Percentiles rank a stretch among this genome's conserved stretches.
Evolutionary conservation across 2,797 vertebrate species (phyloP).

Genomic region (Eurystomus glaucurus): DNA sequence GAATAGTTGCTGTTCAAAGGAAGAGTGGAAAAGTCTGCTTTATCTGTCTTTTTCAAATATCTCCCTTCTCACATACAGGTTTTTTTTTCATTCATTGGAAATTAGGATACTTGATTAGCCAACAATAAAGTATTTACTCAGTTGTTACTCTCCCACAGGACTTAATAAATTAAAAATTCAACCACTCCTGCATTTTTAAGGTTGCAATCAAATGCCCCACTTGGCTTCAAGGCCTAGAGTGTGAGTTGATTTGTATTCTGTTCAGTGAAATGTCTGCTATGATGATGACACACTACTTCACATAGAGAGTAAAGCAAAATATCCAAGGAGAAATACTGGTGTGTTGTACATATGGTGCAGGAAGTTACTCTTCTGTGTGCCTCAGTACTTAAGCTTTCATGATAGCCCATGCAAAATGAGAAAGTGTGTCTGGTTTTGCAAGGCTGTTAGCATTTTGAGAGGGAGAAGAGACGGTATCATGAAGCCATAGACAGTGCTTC

Average conservation of each 20-base stretch:
- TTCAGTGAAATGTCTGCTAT: neutral
- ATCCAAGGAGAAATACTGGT: neutral
- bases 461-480: neutral
- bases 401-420: neutral
- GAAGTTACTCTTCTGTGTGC: neutral
- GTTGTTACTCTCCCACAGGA: neutral
- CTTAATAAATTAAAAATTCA: neutral
- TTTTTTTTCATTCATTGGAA: neutral
- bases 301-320: neutral
- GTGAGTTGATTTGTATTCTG: neutral
- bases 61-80: neutral
- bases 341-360: neutral
- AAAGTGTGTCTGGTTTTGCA: neutral
- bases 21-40: neutral
- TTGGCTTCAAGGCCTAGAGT: neutral
- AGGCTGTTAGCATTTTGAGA: neutral
- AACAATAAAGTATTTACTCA: neutral
- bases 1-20: neutral
- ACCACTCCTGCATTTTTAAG: neutral
- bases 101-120: neutral
- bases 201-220: neutral
- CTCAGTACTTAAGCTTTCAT: neutral
- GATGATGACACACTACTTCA: neutral
- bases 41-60: neutral
- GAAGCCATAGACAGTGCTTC: neutral